Base-by-base conservation (phyloP, 2,113 vertebrate species). In the Saguinus midas region DNA sequence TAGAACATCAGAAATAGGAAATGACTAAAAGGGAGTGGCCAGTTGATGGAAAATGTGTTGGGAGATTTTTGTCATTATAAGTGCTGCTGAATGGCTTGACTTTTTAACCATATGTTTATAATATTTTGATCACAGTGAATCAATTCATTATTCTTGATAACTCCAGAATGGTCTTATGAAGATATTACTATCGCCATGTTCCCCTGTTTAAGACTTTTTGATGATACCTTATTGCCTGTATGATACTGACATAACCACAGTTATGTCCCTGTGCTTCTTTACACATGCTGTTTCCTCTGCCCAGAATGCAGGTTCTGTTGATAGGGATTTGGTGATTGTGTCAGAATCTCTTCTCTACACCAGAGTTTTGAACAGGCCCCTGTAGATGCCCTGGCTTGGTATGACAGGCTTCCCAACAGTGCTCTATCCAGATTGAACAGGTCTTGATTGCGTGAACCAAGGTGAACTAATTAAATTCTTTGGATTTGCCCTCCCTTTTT, bases 71-170 rank as follows among this genome's bases (percentile, higher is more conserved):
- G 87, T 68, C 10, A 52, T 87, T 70, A 0, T 32, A 64, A 83
- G 35, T 90, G 14, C 66, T 94, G 86, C 5, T 79, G 32, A 81
- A 64, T 81, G 21, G 10, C 85, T 73, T 87, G 37, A 87, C 29
- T 73, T 66, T 94, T 83, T 61, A 83, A 80, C 43, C 12, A 1
- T 48, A 43, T 75, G 35, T 20, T 75, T 87, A 45, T 27, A 66
- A 7, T 90, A 43, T 35, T 68, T 94, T 52, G 32, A 78, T 88
- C 75, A 83, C 90, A 90, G 50, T 87, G 73, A 94, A 83, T 95
- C 40, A 58, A 1, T 84, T 90, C 20, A 16, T 84, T 32, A 50
- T 96, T 87, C 40, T 85, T 82, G 45, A 37, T 92, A 40, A 78
- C 32, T 86, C 3, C 13, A 72, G 29, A 76, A 45, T 81, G 32